Evolutionary conservation across 2,113 vertebrate genomes (phyloP).

Genomic region (Brachyhypopomus gauderio): DNA sequence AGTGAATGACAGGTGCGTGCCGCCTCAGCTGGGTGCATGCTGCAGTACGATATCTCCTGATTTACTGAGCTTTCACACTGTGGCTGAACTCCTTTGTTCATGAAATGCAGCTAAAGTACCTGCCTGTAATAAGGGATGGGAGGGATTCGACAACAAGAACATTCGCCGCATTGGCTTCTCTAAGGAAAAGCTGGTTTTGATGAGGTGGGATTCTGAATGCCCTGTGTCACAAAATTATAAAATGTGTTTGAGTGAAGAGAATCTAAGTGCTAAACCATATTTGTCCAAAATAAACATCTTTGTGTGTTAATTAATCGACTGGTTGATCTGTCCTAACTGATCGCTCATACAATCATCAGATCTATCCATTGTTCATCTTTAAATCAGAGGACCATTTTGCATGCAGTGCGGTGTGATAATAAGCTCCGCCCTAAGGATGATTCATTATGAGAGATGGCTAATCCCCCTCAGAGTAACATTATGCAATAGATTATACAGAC

Average conservation of each 20-base stretch:
- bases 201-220: slow-evolving; percentile 17
- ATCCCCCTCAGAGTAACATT: slow-evolving; percentile 34
- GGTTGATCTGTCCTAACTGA: background rate
- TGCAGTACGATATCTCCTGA: slow-evolving; percentile 42
- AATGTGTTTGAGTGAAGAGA: background rate
- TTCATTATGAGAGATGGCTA: slow-evolving; percentile 44
- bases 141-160: slow-evolving; percentile 10
- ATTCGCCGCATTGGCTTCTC: background rate
- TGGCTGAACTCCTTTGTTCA: slow-evolving; percentile 30
- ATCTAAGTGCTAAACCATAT: background rate
- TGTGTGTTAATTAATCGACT: background rate
- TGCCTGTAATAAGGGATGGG: slow-evolving; percentile 10
- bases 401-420: slow-evolving; percentile 23
- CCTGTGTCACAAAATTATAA: background rate
- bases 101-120: slow-evolving; percentile 18
- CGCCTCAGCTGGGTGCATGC: slow-evolving; percentile 21
- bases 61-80: slow-evolving; percentile 40
- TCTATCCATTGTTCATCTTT: background rate
- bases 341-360: background rate
- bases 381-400: background rate
- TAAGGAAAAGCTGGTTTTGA: slow-evolving; percentile 19
- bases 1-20: slow-evolving; percentile 42
- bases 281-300: background rate
- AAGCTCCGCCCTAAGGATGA: slow-evolving; percentile 43
- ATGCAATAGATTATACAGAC: slow-evolving; percentile 49